These are phyloP conservation scores for Typhlomys cinereus DNA, from an alignment of 2,113 vertebrate genomes.

Conservation along the genomic window DNA sequence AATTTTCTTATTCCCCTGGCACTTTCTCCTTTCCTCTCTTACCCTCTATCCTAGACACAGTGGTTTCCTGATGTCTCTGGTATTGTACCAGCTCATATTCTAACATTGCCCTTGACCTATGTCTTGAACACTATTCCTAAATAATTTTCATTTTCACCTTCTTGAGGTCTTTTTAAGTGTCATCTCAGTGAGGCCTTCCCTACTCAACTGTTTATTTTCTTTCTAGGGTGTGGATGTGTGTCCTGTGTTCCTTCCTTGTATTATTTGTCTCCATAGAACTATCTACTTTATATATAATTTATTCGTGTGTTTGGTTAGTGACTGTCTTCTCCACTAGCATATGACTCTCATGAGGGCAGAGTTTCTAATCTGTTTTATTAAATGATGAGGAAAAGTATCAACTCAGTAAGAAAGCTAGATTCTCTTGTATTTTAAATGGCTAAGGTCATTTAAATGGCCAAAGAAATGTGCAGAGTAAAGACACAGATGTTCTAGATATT, in stretches of 20 bases:
- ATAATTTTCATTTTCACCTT: background rate
- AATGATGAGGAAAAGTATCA: background rate
- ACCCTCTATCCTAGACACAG: background rate
- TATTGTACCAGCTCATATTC: background rate
- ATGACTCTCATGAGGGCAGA: background rate
- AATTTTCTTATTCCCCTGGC: background rate
- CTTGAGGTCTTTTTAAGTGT: background rate
- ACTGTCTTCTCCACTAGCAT: background rate
- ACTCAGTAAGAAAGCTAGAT: background rate
- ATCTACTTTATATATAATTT: background rate
- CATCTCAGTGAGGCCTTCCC: background rate
- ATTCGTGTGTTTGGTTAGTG: background rate
- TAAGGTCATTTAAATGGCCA: constrained; percentile 22
- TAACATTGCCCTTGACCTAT: background rate
- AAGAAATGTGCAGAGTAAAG: background rate
- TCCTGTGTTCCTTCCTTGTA: background rate
- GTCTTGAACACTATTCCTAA: background rate
- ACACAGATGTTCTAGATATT: background rate
- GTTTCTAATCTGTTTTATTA: constrained; percentile 17
- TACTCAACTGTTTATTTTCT: background rate
- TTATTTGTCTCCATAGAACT: background rate
- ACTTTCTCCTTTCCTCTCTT: background rate
- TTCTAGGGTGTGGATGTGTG: background rate
- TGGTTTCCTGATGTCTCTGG: background rate
- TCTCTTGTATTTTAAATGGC: constrained; percentile 15